These are phyloP conservation scores for Incurvaria masculella DNA, from an alignment of 2,888 invertebrate genomes.

Conservation along the genomic window DNA sequence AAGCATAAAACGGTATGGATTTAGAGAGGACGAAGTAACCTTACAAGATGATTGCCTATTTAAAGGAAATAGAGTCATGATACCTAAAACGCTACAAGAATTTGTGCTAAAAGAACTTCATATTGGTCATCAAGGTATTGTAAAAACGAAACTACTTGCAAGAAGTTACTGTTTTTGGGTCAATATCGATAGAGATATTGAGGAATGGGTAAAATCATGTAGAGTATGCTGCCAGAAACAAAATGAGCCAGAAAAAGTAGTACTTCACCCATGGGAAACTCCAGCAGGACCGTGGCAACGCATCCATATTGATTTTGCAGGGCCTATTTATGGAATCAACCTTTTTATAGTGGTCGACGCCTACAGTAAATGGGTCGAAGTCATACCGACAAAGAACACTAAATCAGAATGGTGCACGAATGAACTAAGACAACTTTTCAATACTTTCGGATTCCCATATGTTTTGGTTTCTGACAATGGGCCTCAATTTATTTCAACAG, in stretches of 20 bases:
- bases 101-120: conserved; percentile 11
- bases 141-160: conserved; percentile 20
- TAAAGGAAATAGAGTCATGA: conserved; percentile 7
- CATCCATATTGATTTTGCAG: conserved; percentile 23
- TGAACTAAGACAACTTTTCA: no score
- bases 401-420: no score
- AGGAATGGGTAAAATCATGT: conserved; percentile 13
- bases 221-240: conserved; percentile 6
- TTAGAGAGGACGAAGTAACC: conserved; percentile 9
- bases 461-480: no score
- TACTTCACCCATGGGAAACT: conserved; percentile 11
- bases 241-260: conserved; percentile 12
- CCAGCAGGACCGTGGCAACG: conserved; percentile 18
- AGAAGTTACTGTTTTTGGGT: conserved; percentile 17
- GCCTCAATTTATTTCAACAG: no score
- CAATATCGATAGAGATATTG: conserved; percentile 17
- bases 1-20: neutral
- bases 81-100: conserved; percentile 5
- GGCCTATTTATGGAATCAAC: conserved; percentile 12
- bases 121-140: conserved; percentile 18
- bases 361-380: no score
- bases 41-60: conserved; percentile 14
- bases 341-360: no score
- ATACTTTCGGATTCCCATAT: no score
- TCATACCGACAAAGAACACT: no score